Evolutionary conservation across 2,797 vertebrate species (phyloP).

Genomic region (Mallotus villosus): DNA sequence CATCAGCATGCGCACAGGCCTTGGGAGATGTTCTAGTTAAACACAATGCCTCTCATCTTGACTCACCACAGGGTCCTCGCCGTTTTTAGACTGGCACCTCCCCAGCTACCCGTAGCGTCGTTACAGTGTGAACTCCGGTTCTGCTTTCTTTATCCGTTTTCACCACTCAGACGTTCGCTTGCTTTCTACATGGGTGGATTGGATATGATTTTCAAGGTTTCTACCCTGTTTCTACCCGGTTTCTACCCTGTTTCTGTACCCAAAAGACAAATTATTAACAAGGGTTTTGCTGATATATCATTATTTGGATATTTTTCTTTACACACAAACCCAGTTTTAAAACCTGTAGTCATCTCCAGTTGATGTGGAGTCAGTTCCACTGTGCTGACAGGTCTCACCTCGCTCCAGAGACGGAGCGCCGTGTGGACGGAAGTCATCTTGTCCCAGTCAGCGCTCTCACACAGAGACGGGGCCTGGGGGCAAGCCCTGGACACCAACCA

Average conservation of each 20-base stretch:
- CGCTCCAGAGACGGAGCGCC: neutral
- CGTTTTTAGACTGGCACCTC: conserved; percentile 8
- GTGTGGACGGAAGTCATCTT: neutral
- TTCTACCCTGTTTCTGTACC: too few relatives aligned
- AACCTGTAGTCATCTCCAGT: neutral
- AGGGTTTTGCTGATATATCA: neutral
- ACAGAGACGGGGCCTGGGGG: conserved; percentile 6
- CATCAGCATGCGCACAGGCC: conserved; percentile 52
- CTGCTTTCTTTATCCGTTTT: neutral
- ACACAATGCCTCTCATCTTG: conserved; percentile 29
- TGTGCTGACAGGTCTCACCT: too few relatives aligned
- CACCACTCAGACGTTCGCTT: neutral
- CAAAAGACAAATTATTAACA: neutral
- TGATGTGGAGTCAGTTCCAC: too few relatives aligned
- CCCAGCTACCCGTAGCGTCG: neutral
- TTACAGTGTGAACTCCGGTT: too few relatives aligned
- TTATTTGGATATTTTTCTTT: neutral
- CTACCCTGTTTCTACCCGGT: too few relatives aligned
- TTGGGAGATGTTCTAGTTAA: conserved; percentile 53
- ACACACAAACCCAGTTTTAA: too few relatives aligned
- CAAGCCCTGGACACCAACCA: conserved; percentile 26
- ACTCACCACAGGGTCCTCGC: conserved; percentile 32
- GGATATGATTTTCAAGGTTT: neutral
- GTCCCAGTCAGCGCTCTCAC: neutral
- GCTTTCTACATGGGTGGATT: neutral